phyloP scores from a whole-genome alignment of 2,888 invertebrate genomes.

The Dryococelus australis region DNA sequence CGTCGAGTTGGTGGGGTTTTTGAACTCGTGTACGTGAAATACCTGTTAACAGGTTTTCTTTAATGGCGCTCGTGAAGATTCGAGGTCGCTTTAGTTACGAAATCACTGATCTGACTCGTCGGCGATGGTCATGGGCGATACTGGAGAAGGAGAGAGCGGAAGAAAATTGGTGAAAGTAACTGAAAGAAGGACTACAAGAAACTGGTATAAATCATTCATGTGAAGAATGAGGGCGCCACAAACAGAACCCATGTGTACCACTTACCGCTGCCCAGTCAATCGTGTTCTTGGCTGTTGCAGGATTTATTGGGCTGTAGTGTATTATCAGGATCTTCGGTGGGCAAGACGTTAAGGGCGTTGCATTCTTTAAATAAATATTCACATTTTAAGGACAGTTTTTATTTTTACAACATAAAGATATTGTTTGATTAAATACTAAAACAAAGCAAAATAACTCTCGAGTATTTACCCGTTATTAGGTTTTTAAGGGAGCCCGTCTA shows the following conservation, averaged over 20 bases:
- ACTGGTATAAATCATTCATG: not conserved
- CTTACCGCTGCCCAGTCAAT: too few species aligned
- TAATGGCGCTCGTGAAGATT: not conserved
- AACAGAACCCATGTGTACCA: not conserved
- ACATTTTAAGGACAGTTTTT: too few species aligned
- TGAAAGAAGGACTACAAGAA: not conserved
- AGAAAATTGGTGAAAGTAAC: not conserved
- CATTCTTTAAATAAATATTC: too few species aligned
- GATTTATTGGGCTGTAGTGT: too few species aligned
- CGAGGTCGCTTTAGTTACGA: not conserved
- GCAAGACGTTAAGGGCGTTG: too few species aligned
- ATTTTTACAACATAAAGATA: too few species aligned
- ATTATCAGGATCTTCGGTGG: too few species aligned
- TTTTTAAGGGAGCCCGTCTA: too few species aligned
- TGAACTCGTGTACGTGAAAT: not conserved
- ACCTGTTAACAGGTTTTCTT: not conserved
- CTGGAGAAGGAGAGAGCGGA: not conserved
- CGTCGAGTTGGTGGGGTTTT: not conserved
- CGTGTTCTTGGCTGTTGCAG: not conserved
- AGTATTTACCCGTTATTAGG: too few species aligned
- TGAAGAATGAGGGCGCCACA: slow-evolving; percentile 4
- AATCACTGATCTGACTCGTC: not conserved
- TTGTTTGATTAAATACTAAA: too few species aligned
- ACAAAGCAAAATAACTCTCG: too few species aligned
- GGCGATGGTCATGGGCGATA: not conserved